A percentile compares a stretch with the other conserved stretches of the same genome.
These are phyloP conservation scores for Augochlorella aurata DNA, from an alignment of 2,888 invertebrate species.

Conservation along the genomic window DNA sequence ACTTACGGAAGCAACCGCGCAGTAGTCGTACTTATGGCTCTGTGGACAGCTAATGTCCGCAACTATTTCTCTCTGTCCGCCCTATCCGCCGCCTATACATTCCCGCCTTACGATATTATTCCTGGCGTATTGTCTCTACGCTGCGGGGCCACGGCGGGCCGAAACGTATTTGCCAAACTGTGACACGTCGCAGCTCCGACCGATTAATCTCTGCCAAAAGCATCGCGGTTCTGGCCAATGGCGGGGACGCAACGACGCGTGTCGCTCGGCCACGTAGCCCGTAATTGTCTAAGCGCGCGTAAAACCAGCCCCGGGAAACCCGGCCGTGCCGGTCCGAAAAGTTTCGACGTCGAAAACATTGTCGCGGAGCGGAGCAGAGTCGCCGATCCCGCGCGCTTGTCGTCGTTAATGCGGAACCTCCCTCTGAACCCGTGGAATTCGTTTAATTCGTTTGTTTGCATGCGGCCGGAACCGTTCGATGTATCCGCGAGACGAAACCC, in stretches of 20 bases:
- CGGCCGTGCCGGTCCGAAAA: slow-evolving; percentile 14
- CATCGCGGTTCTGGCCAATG: slow-evolving; percentile 43
- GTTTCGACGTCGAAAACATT: slow-evolving; percentile 38
- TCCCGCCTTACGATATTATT: slow-evolving; percentile 65
- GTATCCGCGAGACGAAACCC: not conserved
- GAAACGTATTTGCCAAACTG: slow-evolving; percentile 58
- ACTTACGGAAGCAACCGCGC: slow-evolving; percentile 67
- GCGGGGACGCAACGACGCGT: slow-evolving; percentile 43
- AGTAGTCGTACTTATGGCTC: slow-evolving; percentile 70
- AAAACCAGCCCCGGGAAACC: slow-evolving; percentile 39
- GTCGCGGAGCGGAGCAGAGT: not conserved
- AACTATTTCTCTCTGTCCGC: slow-evolving; percentile 64
- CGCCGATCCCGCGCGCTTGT: not conserved
- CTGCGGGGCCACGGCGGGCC: slow-evolving; percentile 5
- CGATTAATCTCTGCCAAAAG: slow-evolving; percentile 62
- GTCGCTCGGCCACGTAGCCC: slow-evolving; percentile 25
- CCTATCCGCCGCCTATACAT: slow-evolving; percentile 37
- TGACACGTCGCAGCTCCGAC: slow-evolving; percentile 47
- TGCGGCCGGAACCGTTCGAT: not conserved
- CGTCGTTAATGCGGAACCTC: not conserved
- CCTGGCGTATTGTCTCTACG: slow-evolving; percentile 56
- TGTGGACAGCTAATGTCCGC: slow-evolving; percentile 72
- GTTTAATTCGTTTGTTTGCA: slow-evolving; percentile 16
- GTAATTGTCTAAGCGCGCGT: slow-evolving; percentile 60
- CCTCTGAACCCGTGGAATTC: slow-evolving; percentile 20